phyloP scores from a whole-genome alignment of 2,888 invertebrate species.

The Meiosimyza decipiens region DNA sequence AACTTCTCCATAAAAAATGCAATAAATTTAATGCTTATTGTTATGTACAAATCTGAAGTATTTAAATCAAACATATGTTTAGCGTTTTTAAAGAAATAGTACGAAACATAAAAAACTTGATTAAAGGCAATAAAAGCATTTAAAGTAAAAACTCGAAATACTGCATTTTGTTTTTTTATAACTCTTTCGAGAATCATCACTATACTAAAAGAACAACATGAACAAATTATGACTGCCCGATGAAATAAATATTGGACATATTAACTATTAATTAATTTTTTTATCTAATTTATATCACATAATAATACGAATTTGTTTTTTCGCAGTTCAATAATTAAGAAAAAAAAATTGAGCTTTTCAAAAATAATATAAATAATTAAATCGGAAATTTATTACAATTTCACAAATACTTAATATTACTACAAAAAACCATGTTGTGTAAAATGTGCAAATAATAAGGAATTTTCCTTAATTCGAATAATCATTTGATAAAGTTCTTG shows the following conservation, averaged over 20 bases:
- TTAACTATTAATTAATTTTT: not conserved
- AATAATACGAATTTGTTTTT: not conserved
- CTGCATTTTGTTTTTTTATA: too few relatives aligned
- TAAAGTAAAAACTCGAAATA: not conserved
- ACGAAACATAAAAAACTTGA: not conserved
- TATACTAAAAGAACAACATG: too few relatives aligned
- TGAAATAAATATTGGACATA: not conserved
- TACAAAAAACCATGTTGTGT: constrained; percentile 5
- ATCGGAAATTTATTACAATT: not conserved
- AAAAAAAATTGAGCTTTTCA: too few relatives aligned
- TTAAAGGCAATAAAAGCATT: not conserved
- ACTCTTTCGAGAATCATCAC: too few relatives aligned
- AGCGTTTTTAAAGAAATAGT: not conserved
- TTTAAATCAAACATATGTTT: not conserved
- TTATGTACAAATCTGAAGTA: too few relatives aligned
- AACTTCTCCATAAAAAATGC: too few relatives aligned
- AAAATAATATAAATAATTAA: too few relatives aligned
- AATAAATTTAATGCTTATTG: too few relatives aligned
- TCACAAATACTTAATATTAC: not conserved
- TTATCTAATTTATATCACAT: not conserved
- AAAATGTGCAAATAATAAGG: constrained; percentile 19
- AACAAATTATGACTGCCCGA: too few relatives aligned
- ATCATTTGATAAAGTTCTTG: not conserved
- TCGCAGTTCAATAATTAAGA: not conserved
- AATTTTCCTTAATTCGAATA: not conserved